A percentile compares a stretch with the other conserved stretches of the same genome.
These are phyloP conservation scores for Datnioides undecimradiatus DNA, from an alignment of 2,113 vertebrate genomes.

Conservation along the genomic window DNA sequence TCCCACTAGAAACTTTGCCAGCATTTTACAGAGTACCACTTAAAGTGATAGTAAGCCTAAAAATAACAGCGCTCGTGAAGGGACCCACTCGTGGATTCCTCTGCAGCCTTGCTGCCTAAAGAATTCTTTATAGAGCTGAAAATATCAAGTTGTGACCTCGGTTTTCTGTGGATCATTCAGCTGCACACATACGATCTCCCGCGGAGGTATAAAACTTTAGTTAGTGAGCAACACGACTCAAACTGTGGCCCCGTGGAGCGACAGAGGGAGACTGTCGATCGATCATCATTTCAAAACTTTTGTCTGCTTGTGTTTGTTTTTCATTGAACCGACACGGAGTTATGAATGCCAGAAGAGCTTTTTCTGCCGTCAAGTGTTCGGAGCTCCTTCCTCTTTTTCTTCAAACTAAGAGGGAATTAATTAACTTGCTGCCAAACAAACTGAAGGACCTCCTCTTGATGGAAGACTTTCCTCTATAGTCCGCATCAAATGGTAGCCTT, in stretches of 20 bases:
- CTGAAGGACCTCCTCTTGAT: conserved; percentile 27
- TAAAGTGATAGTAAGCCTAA: conserved; percentile 20
- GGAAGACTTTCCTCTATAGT: conserved; percentile 33
- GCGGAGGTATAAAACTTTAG: background rate
- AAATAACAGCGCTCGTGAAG: conserved; percentile 29
- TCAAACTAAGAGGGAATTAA: conserved; percentile 25
- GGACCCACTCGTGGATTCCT: background rate
- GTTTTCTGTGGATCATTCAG: background rate
- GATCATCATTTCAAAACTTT: conserved; percentile 20
- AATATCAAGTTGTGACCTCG: background rate
- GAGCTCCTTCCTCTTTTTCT: conserved; percentile 3
- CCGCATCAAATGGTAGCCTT: conserved; percentile 54
- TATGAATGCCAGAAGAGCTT: conserved; percentile 17
- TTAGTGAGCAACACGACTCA: background rate
- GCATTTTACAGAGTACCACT: conserved; percentile 29
- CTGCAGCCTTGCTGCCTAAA: background rate
- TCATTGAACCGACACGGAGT: conserved; percentile 13
- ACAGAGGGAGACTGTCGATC: background rate
- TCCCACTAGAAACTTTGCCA: conserved; percentile 59
- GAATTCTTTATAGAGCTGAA: background rate
- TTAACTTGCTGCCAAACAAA: conserved; percentile 32
- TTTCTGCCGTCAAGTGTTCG: background rate
- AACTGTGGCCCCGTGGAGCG: conserved; percentile 1
- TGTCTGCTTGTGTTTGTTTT: conserved; percentile 28
- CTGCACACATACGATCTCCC: conserved; percentile 6